Percentiles rank a stretch among this genome's conserved stretches.
phyloP scores from a whole-genome alignment of 2,797 vertebrate species.

The Brotogeris chrysoptera region DNA sequence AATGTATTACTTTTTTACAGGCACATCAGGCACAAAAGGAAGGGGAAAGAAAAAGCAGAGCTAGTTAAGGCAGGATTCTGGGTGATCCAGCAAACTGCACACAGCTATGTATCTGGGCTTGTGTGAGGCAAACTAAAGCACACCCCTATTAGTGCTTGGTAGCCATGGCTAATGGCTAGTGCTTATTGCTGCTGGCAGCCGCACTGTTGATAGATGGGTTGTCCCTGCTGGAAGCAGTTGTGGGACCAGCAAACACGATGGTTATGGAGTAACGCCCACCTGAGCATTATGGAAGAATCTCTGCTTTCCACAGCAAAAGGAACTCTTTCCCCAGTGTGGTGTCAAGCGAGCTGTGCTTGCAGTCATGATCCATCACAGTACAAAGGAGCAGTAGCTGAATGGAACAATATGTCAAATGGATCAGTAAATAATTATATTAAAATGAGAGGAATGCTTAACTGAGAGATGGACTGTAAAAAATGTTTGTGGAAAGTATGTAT shows the following conservation, averaged over 20 bases:
- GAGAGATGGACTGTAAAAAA: neutral
- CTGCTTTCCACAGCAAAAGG: neutral
- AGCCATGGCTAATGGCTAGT: neutral
- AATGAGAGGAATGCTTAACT: neutral
- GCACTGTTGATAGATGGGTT: neutral
- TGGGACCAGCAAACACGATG: neutral
- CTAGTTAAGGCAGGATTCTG: neutral
- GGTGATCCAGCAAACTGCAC: neutral
- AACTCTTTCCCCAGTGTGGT: neutral
- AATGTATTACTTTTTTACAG: neutral
- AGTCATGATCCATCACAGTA: neutral
- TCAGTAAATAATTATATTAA: neutral
- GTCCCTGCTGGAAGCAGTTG: neutral
- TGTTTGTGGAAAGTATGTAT: neutral
- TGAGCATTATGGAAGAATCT: neutral
- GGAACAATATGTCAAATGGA: neutral
- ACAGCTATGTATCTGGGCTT: neutral
- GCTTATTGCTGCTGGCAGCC: neutral
- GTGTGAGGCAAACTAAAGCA: neutral
- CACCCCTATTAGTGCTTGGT: rapidly evolving
- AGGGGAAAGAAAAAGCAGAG: neutral
- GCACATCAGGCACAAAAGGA: neutral
- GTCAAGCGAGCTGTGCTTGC: neutral
- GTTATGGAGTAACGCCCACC: neutral
- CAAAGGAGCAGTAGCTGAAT: neutral